Evolutionary conservation across 2,113 vertebrate genomes (phyloP).

Genomic region (Platichthys flesus): DNA sequence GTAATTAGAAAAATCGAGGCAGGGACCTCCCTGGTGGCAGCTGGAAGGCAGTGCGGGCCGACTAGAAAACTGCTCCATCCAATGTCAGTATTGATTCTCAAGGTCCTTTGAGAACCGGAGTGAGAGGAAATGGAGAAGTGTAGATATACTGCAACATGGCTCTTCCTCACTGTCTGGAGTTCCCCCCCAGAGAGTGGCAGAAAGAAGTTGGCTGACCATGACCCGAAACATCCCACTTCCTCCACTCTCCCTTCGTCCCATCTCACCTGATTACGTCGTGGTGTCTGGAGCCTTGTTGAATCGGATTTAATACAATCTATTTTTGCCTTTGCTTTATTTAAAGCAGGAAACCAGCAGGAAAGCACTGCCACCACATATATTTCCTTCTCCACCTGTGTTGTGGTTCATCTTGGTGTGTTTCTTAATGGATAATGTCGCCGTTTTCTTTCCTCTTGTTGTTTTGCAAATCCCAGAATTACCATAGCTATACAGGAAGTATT

Average conservation of each 20-base stretch:
- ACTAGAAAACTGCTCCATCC: slow-evolving; percentile 53
- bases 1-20: slow-evolving; percentile 68
- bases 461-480: slow-evolving; percentile 26
- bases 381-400: slow-evolving; percentile 9
- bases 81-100: slow-evolving; percentile 76
- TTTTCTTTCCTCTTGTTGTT: slow-evolving; percentile 3
- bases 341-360: slow-evolving; percentile 2
- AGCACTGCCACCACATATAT: slow-evolving; percentile 13
- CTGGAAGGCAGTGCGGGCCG: slow-evolving; percentile 39
- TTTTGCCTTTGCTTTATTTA: slow-evolving; percentile 23
- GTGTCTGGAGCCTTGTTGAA: slow-evolving; percentile 21
- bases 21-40: slow-evolving; percentile 46
- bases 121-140: slow-evolving; percentile 78
- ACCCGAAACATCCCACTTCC: slow-evolving; percentile 58
- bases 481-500: no score
- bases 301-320: slow-evolving; percentile 36
- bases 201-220: slow-evolving; percentile 55
- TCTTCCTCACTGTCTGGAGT: slow-evolving; percentile 68
- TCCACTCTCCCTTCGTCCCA: not conserved
- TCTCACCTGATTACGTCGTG: slow-evolving; percentile 56
- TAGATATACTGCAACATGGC: slow-evolving; percentile 70
- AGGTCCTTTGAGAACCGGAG: slow-evolving; percentile 67
- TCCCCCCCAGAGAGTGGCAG: slow-evolving; percentile 61
- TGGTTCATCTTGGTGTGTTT: no score
- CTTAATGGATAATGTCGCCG: not conserved